Conservation (phyloP, 2,888 invertebrate genomes). For the Trimorus sp. region DNA sequence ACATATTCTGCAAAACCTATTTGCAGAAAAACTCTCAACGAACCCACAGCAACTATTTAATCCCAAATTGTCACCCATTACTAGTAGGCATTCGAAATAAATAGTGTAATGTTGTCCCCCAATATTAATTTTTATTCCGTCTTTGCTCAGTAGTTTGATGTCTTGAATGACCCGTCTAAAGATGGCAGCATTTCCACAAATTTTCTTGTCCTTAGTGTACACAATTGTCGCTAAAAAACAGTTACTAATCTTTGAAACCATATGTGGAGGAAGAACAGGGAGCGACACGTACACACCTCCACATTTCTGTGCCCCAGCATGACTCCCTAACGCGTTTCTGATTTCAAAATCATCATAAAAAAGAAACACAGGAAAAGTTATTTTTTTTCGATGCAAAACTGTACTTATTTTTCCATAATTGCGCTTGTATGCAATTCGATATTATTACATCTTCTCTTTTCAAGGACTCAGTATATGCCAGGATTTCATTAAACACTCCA, state of each 20-base stretch:
- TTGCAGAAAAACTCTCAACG: no score
- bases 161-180: constrained; percentile 43
- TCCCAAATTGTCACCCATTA: constrained; percentile 35
- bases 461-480: constrained; percentile 23
- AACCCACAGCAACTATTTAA: constrained; percentile 26
- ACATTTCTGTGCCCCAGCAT: constrained; percentile 6
- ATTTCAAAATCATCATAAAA: constrained; percentile 43
- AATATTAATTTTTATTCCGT: constrained; percentile 48
- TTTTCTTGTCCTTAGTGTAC: constrained; percentile 8
- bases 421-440: constrained; percentile 23
- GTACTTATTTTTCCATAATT: constrained; percentile 40
- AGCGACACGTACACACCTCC: constrained; percentile 13
- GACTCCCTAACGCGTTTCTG: constrained; percentile 29
- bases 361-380: constrained; percentile 9
- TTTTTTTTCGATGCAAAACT: constrained; percentile 8
- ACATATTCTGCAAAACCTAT: no score
- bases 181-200: constrained; percentile 7
- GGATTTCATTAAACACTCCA: constrained; percentile 37
- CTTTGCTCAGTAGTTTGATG: constrained; percentile 34
- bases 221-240: constrained; percentile 1
- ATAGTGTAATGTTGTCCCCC: constrained; percentile 15
- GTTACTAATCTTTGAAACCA: constrained; percentile 8
- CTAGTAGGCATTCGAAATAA: constrained; percentile 44
- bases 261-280: constrained; percentile 10
- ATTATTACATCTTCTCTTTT: constrained; percentile 22